Base-by-base conservation (phyloP, 1,140 invertebrate genomes). In the Cydia splendana region DNA sequence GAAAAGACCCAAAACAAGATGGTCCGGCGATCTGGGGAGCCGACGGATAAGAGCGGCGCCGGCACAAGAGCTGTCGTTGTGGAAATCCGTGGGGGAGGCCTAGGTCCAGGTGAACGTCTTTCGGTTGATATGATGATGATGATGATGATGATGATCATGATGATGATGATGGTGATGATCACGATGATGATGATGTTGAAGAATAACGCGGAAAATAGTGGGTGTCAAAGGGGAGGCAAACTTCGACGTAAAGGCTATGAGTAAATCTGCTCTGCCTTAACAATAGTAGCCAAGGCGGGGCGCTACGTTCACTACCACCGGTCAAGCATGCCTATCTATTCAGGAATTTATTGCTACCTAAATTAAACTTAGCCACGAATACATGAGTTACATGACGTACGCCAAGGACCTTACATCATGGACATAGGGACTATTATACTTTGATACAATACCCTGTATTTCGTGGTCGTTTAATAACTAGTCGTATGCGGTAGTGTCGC, bases 261-360 rank as follows among this genome's bases (percentile, higher is more conserved):
- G n/a, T n/a, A n/a, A n/a, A n/a, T n/a, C 13, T n/a, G 34, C 67
- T 71, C 67, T 9, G 67, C 67, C 67, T 71, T 71, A 71, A 71
- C 67, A 71, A 71, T 71, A 45, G 67, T 18, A 38, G n/a, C 67
- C 67, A 71, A 71, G 67, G 67, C 67, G 67, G 67, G 67, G 67
- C 30, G 28, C 15, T 38, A 71, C 67, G 34, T 71, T 71, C 67
- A 71, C 67, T 71, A 20, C 57, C 57, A 62, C 9, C 20, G 67
- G 67, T 71, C 67, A 71, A 71, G 34, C 18, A 7, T n/a, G 57
- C 67, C 30, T 71, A 69, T 69, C 65, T 69, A 71, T 71, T 38
- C 67, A 71, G 67, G 67, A 71, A 71, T 71, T 71, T 71, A 71
- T 71, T 71, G 30, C 30, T 42, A 71, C 67, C 67, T 71, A 71